phyloP scores from a whole-genome alignment of 2,113 vertebrate species.

The Notarius lentiginosus region DNA sequence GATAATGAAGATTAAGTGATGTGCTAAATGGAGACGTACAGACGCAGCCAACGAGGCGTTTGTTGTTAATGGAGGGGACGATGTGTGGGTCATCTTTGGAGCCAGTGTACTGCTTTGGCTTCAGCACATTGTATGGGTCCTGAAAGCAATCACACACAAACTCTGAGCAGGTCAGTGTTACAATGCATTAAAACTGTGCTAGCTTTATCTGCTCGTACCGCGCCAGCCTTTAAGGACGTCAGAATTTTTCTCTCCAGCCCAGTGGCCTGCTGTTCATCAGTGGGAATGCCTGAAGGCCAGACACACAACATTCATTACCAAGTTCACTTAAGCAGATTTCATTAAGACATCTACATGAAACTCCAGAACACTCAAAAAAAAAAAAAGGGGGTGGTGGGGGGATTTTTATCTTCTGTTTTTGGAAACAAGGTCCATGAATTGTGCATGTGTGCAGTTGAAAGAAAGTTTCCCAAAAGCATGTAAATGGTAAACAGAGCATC shows the following conservation, averaged over 20 bases:
- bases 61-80: slow-evolving; percentile 81
- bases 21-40: slow-evolving; percentile 72
- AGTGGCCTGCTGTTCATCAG: slow-evolving; percentile 84
- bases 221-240: slow-evolving; percentile 70
- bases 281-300: slow-evolving; percentile 73
- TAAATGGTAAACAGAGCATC: too few species aligned
- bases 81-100: slow-evolving; percentile 84
- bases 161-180: neutral
- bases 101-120: slow-evolving; percentile 79
- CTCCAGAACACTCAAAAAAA: neutral
- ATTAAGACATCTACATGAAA: neutral
- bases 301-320: neutral
- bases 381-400: too few species aligned
- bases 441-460: neutral
- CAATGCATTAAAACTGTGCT: neutral
- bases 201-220: slow-evolving; percentile 61
- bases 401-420: too few species aligned
- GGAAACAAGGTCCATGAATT: neutral
- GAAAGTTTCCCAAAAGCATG: neutral
- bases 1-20: neutral
- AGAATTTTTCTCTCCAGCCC: slow-evolving; percentile 79
- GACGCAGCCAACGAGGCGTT: slow-evolving; percentile 87
- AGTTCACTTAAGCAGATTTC: too few species aligned
- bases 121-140: slow-evolving; percentile 82
- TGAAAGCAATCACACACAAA: slow-evolving; percentile 47